Evolutionary conservation across 1,140 invertebrate species (phyloP), one percentile per base, ranked within the genome.

Genomic region (Myzus persicae): DNA sequence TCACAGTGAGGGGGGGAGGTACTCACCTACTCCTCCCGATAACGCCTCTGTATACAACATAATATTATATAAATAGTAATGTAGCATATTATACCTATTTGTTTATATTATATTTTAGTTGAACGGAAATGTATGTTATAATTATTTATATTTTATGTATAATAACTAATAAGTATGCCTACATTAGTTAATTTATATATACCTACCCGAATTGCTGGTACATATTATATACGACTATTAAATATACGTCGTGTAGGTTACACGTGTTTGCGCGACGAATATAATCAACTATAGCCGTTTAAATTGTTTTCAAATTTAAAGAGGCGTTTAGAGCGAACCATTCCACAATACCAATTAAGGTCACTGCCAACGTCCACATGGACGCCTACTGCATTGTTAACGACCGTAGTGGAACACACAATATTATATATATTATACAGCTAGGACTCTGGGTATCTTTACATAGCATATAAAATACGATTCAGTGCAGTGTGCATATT

Each of bases 301-400:
- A 67, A 59, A 67, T 67, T 9, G 31, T 67, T 67, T 67, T 67
- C 59, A 67, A 67, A 67, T 67, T 67, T 67, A 67, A 67, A 67
- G 59, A 67, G 59, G 59, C 59, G 59, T 67, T 67, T 67, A 14
- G 59, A 67, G 59, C 14, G 59, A 67, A 67, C 59, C 59, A 67
- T 67, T 67, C 59, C 9, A 67, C 59, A 67, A 67, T 67, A 67
- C 59, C 59, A 67, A 67, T 67, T 67, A 67, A 67, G 59, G 59
- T 67, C 59, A 67, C 59, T 67, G 59, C 59, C 31, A 67, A 67
- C 59, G 31, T n/a, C 59, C 59, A 67, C 59, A 67, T 67, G 31
- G 59, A 67, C 59, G 59, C 59, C 59, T 67, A 67, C 59, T 67
- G 59, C 59, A 67, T 67, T 67, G 59, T 67, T 67, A 67, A 67